Evolutionary conservation across 2,797 vertebrate genomes (phyloP).

Genomic region (Pseudochirops corinnae): DNA sequence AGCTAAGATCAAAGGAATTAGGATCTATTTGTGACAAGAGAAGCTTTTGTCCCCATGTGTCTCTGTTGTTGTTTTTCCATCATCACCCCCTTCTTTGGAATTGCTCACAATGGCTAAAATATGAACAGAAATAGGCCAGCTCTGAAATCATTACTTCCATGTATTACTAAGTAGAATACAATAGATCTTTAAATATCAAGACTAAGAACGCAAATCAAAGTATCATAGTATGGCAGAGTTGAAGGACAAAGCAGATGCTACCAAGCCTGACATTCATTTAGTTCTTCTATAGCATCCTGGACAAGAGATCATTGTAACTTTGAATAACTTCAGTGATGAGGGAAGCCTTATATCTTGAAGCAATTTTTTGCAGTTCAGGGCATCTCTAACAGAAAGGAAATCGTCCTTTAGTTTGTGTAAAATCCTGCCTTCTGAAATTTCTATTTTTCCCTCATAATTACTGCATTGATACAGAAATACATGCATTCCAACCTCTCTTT

Average conservation of each 20-base stretch:
- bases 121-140: neutral
- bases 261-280: neutral
- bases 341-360: neutral
- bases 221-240: neutral
- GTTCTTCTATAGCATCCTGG: neutral
- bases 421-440: neutral
- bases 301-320: neutral
- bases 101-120: neutral
- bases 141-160: neutral
- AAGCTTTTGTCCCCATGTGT: neutral
- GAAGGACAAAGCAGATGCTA: neutral
- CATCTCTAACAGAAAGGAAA: neutral
- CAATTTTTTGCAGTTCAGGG: neutral
- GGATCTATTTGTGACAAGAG: neutral
- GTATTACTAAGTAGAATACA: neutral
- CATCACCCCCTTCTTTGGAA: neutral
- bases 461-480: neutral
- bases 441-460: neutral
- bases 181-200: neutral
- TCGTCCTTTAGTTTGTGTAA: neutral
- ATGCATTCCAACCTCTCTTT: neutral
- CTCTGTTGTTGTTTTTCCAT: neutral
- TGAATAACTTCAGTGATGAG: neutral
- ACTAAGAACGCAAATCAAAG: neutral
- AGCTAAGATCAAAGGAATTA: neutral